Evolutionary conservation across 2,888 invertebrate species (phyloP).

Genomic region (Melipona bicolor): DNA sequence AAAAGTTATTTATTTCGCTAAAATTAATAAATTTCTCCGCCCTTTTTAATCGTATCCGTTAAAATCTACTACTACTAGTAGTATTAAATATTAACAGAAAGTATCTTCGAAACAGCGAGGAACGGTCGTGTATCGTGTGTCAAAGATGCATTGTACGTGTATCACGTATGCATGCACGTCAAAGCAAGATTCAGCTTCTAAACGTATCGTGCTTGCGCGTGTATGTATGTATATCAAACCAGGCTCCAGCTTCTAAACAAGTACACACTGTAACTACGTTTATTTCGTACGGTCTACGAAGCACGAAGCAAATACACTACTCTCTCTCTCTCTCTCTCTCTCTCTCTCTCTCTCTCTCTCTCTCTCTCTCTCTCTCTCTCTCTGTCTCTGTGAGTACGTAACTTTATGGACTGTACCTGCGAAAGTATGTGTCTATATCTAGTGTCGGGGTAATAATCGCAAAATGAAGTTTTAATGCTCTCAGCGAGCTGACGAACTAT

Average conservation of each 20-base stretch:
- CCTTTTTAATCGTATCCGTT: neutral
- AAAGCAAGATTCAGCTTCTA: neutral
- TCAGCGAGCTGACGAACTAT: neutral
- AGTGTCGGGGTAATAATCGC: too few relatives aligned
- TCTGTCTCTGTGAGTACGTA: neutral
- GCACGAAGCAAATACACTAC: slow-evolving; percentile 20
- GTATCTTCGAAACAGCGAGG: neutral
- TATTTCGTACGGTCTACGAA: slow-evolving; percentile 34
- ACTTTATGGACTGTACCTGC: slow-evolving; percentile 15
- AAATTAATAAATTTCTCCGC: neutral
- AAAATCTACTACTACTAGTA: too few relatives aligned
- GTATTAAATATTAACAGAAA: neutral
- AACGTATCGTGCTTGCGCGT: neutral
- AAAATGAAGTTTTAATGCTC: slow-evolving; percentile 16
- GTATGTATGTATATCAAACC: neutral
- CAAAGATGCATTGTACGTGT: neutral
- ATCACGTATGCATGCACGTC: neutral
- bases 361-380: neutral
- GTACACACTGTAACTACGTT: slow-evolving; percentile 3
- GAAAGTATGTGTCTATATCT: slow-evolving; percentile 14
- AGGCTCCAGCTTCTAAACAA: slow-evolving; percentile 5
- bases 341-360: too few relatives aligned
- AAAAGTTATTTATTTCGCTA: neutral
- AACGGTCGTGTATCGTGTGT: neutral
- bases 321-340: neutral